Evolutionary conservation across 37 sponge, comb jelly and placozoan genomes (phyloP).

Genomic region (Cliona cf. orientalis): DNA sequence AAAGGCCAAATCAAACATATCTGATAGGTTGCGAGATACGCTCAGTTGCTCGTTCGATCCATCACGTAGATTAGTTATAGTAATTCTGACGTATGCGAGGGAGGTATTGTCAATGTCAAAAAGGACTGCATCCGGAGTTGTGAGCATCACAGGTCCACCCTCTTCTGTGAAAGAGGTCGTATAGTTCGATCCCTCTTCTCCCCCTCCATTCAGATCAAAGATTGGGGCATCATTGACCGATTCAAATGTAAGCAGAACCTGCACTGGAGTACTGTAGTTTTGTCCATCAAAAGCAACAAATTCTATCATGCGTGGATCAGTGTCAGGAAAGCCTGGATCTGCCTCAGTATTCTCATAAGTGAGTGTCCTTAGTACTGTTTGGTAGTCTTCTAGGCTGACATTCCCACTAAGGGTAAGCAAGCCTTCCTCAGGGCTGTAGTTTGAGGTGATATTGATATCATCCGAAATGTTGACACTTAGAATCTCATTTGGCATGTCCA

Average conservation of each 20-base stretch:
- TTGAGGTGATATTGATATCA: conserved; percentile 33
- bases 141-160: conserved; percentile 54
- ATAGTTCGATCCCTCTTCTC: conserved; percentile 26
- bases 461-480: conserved; percentile 33
- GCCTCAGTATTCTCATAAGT: conserved; percentile 78
- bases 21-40: conserved; percentile 17
- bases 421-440: conserved; percentile 48
- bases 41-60: conserved; percentile 48
- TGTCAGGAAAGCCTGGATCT: conserved; percentile 75
- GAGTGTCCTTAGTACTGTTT: conserved; percentile 48
- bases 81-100: conserved; percentile 49
- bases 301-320: conserved; percentile 53
- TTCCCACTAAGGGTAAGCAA: conserved; percentile 53
- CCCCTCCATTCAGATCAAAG: conserved; percentile 83
- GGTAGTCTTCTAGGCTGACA: conserved; percentile 67
- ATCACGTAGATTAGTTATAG: conserved; percentile 69
- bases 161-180: conserved; percentile 73
- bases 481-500: conserved; percentile 60
- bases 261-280: conserved; percentile 42
- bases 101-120: conserved; percentile 79
- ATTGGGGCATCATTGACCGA: conserved; percentile 92
- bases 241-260: conserved; percentile 64
- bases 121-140: conserved; percentile 42
- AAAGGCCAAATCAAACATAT: conserved; percentile 3
- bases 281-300: conserved; percentile 72